phyloP scores from a whole-genome alignment of 2,888 invertebrate species.

The Drosophila trichaetosa region DNA sequence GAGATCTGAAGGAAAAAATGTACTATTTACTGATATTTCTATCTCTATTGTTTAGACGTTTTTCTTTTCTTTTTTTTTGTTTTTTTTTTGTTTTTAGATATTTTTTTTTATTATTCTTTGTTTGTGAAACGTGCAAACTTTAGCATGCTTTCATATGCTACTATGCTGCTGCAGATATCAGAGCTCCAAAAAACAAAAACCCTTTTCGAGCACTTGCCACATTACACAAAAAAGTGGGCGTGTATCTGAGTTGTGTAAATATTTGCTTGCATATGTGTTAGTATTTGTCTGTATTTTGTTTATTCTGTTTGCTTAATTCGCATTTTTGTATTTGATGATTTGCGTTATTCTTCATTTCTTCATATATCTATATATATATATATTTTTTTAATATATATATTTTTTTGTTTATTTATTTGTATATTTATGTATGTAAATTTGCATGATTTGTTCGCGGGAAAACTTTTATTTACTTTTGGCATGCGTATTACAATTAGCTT shows the following conservation, averaged over 20 bases:
- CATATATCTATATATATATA: neutral
- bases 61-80: conserved; percentile 4
- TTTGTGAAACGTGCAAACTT: conserved; percentile 41
- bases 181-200: conserved; percentile 62
- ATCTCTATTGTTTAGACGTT: conserved; percentile 47
- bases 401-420: conserved; percentile 15
- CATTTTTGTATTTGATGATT: conserved; percentile 16
- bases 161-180: conserved; percentile 28
- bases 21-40: conserved; percentile 58
- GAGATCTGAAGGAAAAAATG: conserved; percentile 61
- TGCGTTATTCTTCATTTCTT: neutral
- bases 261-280: conserved; percentile 46
- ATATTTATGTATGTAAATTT: conserved; percentile 27
- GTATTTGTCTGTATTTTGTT: conserved; percentile 14
- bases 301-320: neutral
- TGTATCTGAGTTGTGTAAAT: conserved; percentile 38
- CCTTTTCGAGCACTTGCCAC: conserved; percentile 40
- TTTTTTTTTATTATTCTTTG: neutral
- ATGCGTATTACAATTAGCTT: conserved; percentile 51
- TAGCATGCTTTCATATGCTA: conserved; percentile 7
- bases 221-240: conserved; percentile 38
- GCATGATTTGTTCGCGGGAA: conserved; percentile 10
- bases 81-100: conserved; percentile 1
- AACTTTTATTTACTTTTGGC: conserved; percentile 27
- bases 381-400: neutral